A percentile compares a stretch with the other conserved stretches of the same genome.
Conservation (phyloP, 1,140 invertebrate genomes). For the Xylocopa sonorina region DNA sequence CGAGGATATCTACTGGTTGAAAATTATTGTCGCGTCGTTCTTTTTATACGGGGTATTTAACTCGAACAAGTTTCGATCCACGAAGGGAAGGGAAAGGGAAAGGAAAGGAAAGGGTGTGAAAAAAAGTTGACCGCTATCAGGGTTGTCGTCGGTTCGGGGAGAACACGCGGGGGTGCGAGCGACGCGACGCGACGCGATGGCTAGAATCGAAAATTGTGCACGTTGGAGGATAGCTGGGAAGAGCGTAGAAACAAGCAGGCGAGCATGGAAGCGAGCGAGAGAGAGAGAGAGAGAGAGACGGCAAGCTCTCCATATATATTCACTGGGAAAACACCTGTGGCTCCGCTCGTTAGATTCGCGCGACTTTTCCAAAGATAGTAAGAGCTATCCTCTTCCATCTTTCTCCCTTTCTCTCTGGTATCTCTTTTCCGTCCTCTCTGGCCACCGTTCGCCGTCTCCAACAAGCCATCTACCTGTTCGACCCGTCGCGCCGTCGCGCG, state of each 20-base stretch:
- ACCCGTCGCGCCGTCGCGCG: slow-evolving; percentile 46
- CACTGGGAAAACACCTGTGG: slow-evolving; percentile 68
- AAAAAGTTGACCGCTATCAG: neutral
- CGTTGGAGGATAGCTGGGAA: slow-evolving; percentile 28
- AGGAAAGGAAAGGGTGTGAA: neutral
- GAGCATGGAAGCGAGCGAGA: slow-evolving; percentile 4
- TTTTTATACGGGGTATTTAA: neutral
- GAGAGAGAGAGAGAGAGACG: slow-evolving; percentile 9
- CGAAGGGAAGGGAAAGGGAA: neutral
- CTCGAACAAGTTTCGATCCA: neutral
- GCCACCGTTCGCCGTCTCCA: slow-evolving; percentile 3
- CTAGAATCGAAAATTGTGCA: slow-evolving; percentile 38
- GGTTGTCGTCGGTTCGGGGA: neutral
- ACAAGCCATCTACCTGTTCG: slow-evolving; percentile 46
- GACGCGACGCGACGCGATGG: too few species aligned
- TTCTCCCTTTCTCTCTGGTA: too few species aligned
- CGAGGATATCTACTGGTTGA: too few species aligned
- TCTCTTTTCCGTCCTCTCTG: slow-evolving; percentile 15
- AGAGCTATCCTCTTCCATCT: slow-evolving; percentile 35
- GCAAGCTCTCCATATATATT: slow-evolving; percentile 59
- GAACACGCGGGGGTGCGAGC: too few species aligned
- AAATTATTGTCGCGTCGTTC: neutral
- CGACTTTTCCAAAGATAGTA: slow-evolving; percentile 69
- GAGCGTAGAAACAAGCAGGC: slow-evolving; percentile 29
- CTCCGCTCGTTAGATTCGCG: slow-evolving; percentile 68